Conservation (phyloP, 2,888 invertebrate genomes). For the Papilio elwesi region DNA sequence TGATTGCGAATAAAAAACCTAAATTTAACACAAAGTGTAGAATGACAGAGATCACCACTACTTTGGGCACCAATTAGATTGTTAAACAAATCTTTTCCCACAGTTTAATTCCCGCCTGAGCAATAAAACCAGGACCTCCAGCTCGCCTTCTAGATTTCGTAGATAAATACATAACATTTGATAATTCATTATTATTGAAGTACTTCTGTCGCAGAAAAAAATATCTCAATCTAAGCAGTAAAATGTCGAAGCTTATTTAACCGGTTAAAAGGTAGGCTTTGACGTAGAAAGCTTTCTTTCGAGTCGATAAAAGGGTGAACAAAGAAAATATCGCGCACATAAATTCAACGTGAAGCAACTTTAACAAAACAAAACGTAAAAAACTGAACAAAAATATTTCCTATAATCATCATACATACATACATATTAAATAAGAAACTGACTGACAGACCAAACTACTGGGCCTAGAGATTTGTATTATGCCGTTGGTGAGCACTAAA, state of each 20-base stretch:
- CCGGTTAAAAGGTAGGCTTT: constrained; percentile 23
- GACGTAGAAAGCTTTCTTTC: constrained; percentile 28
- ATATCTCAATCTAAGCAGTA: constrained; percentile 14
- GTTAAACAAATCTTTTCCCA: too few species aligned
- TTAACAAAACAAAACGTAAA: constrained; percentile 9
- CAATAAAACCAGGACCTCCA: too few species aligned
- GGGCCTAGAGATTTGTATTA: too few species aligned
- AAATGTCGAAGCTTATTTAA: constrained; percentile 28
- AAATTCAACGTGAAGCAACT: constrained; percentile 17
- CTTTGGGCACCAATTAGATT: too few species aligned
- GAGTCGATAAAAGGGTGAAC: constrained; percentile 32
- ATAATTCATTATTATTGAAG: constrained; percentile 3
- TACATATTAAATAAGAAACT: background rate
- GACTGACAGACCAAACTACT: too few species aligned
- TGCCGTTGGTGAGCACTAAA: too few species aligned
- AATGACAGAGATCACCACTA: too few species aligned
- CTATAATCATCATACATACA: background rate
- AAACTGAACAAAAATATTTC: background rate
- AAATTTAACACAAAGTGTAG: too few species aligned
- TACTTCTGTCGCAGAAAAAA: background rate
- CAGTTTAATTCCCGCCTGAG: too few species aligned
- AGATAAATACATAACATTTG: too few species aligned
- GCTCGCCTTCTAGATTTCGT: too few species aligned
- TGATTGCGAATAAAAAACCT: too few species aligned
- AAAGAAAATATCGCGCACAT: constrained; percentile 31